These are phyloP conservation scores for Camponotus pennsylvanicus DNA, from an alignment of 1,140 invertebrate genomes.

Conservation along the genomic window DNA sequence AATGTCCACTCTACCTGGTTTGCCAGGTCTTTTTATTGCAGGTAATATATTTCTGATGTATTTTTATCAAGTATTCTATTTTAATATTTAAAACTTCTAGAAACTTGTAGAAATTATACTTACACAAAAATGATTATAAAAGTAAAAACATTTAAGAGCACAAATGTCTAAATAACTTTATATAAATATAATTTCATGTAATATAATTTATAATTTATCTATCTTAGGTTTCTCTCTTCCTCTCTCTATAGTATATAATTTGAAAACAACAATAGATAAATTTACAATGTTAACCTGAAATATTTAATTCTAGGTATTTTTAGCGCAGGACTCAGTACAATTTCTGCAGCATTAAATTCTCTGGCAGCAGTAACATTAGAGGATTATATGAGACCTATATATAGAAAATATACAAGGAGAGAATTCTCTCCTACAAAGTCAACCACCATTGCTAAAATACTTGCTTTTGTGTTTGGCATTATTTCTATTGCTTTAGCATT, in stretches of 20 bases:
- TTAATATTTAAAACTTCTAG: slow-evolving; percentile 11
- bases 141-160: not conserved
- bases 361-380: slow-evolving; percentile 95
- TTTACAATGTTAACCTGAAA: not conserved
- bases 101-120: not conserved
- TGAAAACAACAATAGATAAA: not conserved
- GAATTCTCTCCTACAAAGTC: slow-evolving; percentile 78
- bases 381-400: slow-evolving; percentile 90
- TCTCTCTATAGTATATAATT: not conserved
- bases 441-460: slow-evolving; percentile 87
- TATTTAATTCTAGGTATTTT: slow-evolving; percentile 89
- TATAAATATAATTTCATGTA: not conserved
- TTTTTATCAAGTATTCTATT: not conserved
- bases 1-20: slow-evolving; percentile 89
- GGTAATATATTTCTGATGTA: slow-evolving; percentile 74
- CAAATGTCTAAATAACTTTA: not conserved
- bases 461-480: slow-evolving; percentile 90
- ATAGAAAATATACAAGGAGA: slow-evolving; percentile 59
- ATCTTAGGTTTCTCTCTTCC: no score
- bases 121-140: not conserved
- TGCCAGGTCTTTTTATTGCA: slow-evolving; percentile 93
- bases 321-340: slow-evolving; percentile 94
- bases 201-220: no score
- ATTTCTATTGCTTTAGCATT: slow-evolving; percentile 91
- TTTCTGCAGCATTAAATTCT: slow-evolving; percentile 94